Evolutionary conservation across 2,888 invertebrate species (phyloP), one percentile per base, ranked within the genome.

Genomic region (Piscicola geometra): DNA sequence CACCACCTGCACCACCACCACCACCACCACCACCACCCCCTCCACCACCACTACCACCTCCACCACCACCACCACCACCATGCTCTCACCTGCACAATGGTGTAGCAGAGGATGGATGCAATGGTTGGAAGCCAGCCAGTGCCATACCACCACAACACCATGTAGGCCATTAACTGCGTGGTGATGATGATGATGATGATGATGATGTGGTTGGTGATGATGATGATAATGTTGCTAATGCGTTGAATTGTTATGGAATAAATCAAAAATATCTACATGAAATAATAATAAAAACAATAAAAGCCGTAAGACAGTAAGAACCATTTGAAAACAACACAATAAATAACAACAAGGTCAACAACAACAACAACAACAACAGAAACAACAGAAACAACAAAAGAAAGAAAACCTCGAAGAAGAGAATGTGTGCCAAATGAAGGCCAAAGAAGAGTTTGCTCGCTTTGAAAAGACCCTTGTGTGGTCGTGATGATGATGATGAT

Each of bases 81-180:
- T n/a, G n/a, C n/a, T n/a, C 60, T 72, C 80, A 85, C 84, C 83
- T 84, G 83, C n/a, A 81, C 82, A n/a, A 81, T 82, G 21, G 82
- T 76, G 60, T 80, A 79, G 18, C 81, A 80, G 0, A 81, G 33
- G 18, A 83, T 75, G 3, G 84, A 82, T 0, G 81, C 68, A 0
- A 82, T 21, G 76, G 78, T 82, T 0, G 83, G 82, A 0, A 81
- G 56, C 83, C 83, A 85, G 30, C 82, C 82, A 5, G 80, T 81
- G 1, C 84, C 84, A 76, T 81, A 84, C 76, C 81, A 81, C 32
- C 76, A 78, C 75, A 85, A 71, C 5, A 80, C 80, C 5, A 81
- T 77, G 77, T 83, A 84, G n/a, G 83, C 82, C 73, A 73, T 56
- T 21, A 56, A 5, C 60, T 56, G 60, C 15, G 41, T 5, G 21